These are phyloP conservation scores for Epistrophella euchroma DNA, from an alignment of 2,888 invertebrate genomes.

Conservation along the genomic window DNA sequence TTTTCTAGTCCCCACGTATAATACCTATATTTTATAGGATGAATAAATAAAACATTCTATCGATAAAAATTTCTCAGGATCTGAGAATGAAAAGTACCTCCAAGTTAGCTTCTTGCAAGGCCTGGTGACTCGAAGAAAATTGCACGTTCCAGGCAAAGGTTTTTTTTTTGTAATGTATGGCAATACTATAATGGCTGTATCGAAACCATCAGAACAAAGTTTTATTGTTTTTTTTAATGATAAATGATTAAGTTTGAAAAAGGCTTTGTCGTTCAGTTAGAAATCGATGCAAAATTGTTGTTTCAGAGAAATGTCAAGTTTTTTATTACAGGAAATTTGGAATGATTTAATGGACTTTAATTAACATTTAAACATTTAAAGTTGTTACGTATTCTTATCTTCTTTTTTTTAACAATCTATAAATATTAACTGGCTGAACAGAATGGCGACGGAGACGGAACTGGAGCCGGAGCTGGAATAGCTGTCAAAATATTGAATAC, in stretches of 20 bases:
- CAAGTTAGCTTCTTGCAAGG: slow-evolving; percentile 45
- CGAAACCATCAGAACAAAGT: neutral
- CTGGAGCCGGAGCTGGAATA: too few relatives aligned
- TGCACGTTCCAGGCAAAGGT: neutral
- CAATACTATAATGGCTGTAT: neutral
- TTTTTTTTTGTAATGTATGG: neutral
- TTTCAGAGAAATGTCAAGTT: neutral
- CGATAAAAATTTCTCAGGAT: slow-evolving; percentile 71
- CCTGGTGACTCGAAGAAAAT: slow-evolving; percentile 41
- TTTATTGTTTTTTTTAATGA: neutral
- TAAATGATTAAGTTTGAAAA: neutral
- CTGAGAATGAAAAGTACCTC: slow-evolving; percentile 57
- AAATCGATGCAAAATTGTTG: neutral
- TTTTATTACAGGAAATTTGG: neutral
- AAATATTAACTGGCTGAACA: too few relatives aligned
- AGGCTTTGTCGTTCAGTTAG: neutral
- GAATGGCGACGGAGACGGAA: too few relatives aligned
- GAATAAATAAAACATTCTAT: slow-evolving; percentile 72
- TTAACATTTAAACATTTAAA: too few relatives aligned
- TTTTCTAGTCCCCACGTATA: slow-evolving; percentile 64
- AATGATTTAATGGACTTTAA: too few relatives aligned
- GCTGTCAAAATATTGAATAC: too few relatives aligned
- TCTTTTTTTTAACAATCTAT: too few relatives aligned
- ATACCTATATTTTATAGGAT: slow-evolving; percentile 72
- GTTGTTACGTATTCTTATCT: too few relatives aligned